Evolutionary conservation across 2,113 vertebrate genomes (phyloP), one percentile per base, ranked within the genome.

Genomic region (Orycteropus afer): DNA sequence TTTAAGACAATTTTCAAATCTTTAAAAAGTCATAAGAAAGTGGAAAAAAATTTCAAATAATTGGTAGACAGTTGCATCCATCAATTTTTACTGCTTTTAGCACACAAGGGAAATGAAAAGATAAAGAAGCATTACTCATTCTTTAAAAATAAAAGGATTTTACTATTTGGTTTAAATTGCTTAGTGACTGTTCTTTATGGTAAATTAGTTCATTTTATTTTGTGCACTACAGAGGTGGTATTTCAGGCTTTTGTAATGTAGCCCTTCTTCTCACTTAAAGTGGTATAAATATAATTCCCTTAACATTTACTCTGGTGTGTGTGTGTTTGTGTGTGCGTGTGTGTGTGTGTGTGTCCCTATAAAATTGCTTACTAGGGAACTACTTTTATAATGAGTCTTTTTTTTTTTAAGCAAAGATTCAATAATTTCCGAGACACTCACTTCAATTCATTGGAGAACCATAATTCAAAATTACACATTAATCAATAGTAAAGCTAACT

Each of bases 1-100:
- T 87, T 92, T 74, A 71, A 57, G 7, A 63, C 1, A 84, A 81
- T 34, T 82, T 37, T 32, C 0, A 17, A 5, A 69, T 81, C 89
- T 87, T 87, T 74, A 96, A 97, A n/a, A 94, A 15, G 5, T 23
- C 59, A 78, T 5, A 83, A 78, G 55, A 49, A 81, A 78, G 53
- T 87, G 8, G 0, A 27, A 74, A 23, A 71, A 85, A 79, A 45
- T 67, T 22, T n/a, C 9, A 97, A 23, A n/a, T 45, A n/a, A 0
- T 1, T 37, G 59, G 79, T 53, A n/a, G 9, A 0, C 82, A 34
- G 25, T 40, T 91, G 3, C n/a, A 47, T 1, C 55, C 34, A 55
- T 4, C 0, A 1, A 25, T 77, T 93, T 57, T 84, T 71, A 93
- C 86, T 55, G 34, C 2, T 81, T 93, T 90, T 1, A 86, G 29